phyloP scores from a whole-genome alignment of 2,797 vertebrate genomes.

The Coregonus ussuriensis region DNA sequence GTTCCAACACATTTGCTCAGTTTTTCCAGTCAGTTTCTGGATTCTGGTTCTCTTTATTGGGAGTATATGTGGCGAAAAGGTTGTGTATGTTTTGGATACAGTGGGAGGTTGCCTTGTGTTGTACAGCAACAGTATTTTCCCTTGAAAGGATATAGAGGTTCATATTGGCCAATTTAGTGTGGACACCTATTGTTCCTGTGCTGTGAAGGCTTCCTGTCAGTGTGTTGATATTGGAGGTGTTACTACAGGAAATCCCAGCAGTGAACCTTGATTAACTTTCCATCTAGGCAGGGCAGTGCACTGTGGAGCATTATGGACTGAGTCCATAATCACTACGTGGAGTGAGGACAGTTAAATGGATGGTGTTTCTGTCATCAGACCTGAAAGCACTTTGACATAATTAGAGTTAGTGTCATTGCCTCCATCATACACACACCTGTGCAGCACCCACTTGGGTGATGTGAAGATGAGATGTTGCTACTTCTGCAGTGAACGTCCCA shows the following conservation, averaged over 20 bases:
- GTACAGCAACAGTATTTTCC: constrained; percentile 29
- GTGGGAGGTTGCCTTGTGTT: background rate
- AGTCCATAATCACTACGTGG: background rate
- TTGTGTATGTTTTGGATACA: constrained; percentile 52
- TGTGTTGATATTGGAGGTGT: constrained; percentile 30
- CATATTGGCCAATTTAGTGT: constrained; percentile 26
- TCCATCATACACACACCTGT: too few relatives aligned
- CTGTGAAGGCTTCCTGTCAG: constrained; percentile 39
- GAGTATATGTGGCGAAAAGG: constrained; percentile 18
- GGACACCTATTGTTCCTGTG: constrained; percentile 40
- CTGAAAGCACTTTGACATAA: background rate
- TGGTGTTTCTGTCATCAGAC: background rate
- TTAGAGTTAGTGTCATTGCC: background rate
- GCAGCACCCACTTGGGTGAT: background rate
- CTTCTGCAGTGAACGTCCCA: background rate
- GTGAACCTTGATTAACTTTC: constrained; percentile 48
- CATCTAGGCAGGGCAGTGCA: constrained; percentile 29
- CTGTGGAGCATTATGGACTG: constrained; percentile 23
- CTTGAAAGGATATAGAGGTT: constrained; percentile 32
- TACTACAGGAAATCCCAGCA: constrained; percentile 36
- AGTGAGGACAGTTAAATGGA: background rate
- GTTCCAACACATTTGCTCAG: constrained; percentile 1
- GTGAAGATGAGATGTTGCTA: background rate
- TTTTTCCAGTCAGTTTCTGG: constrained; percentile 38
- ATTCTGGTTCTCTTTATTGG: constrained; percentile 13